Conservation (phyloP, 2,113 vertebrate genomes). For the Peromyscus californicus region DNA sequence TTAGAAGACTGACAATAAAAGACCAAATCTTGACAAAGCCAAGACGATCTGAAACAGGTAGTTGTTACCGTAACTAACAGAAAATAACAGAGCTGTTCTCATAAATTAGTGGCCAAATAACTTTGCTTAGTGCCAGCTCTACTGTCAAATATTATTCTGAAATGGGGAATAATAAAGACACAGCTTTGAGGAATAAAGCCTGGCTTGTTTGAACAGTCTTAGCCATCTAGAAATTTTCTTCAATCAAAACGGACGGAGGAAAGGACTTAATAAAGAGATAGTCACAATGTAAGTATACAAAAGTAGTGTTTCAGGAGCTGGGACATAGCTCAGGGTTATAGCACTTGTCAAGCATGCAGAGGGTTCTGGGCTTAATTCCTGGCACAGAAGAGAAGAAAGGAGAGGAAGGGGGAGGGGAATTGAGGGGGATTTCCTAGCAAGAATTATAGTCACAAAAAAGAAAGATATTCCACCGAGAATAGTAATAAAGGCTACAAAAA, state of each 20-base stretch:
- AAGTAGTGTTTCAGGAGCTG: background rate
- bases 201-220: background rate
- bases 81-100: background rate
- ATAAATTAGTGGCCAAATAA: slow-evolving; percentile 20
- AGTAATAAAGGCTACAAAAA: slow-evolving; percentile 43
- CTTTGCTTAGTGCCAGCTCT: slow-evolving; percentile 1
- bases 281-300: slow-evolving; percentile 1
- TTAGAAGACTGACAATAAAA: slow-evolving; percentile 18
- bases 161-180: slow-evolving; percentile 7
- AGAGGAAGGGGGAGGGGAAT: rapidly evolving
- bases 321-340: background rate
- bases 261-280: background rate
- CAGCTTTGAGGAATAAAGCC: slow-evolving; percentile 19
- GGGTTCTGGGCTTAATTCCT: background rate
- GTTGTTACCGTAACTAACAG: background rate
- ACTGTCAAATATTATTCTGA: background rate
- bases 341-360: background rate
- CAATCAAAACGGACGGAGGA: slow-evolving; percentile 1
- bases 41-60: slow-evolving; percentile 39
- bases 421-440: background rate
- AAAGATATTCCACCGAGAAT: slow-evolving; percentile 23
- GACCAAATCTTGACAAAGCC: slow-evolving; percentile 28
- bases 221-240: slow-evolving; percentile 35
- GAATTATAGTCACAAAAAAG: background rate
- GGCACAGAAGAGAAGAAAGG: background rate